Evolutionary conservation across 2,888 invertebrate genomes (phyloP), one percentile per base, ranked within the genome.

Genomic region (Acanthococcus lagerstroemiae): DNA sequence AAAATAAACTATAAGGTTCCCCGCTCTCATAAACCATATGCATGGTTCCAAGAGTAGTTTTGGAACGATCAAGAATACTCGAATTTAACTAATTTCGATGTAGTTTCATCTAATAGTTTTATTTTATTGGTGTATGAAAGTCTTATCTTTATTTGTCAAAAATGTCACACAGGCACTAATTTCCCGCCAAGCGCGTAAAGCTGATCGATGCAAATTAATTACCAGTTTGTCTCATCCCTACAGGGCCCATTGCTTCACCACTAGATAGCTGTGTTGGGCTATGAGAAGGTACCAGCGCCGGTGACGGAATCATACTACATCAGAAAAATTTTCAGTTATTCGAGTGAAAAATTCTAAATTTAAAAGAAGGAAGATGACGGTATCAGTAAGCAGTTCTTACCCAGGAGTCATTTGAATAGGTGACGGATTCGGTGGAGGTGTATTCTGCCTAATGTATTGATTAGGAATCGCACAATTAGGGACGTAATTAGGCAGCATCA

Each of bases 381-480:
- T 4, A 52, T 66, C 67, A 27, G 55, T 60, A 60, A 44, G 55
- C 52, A 21, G 66, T 65, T 67, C 46, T 65, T 66, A 67, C 58
- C 55, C 60, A 21, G 67, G 24, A 21, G 65, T 67, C 63, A 65
- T 60, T 46, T 60, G 55, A 19, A 63, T 67, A n/a, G 83, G 84
- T 54, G 86, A 85, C 7, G 85, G 84, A 0, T 85, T 87, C 0
- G 87, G 86, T 0, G 88, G 87, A 17, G 87, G 68, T 17, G 70
- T 86, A 72, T 88, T 89, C 74, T 88, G 90, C 0, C 86, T 79
- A 71, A 90, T 79, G 77, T 88, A 90, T 74, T 88, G 88, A 70
- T 80, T 82, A 3, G 88, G 88, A 0, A 84, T 84, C 0, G 85
- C 84, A 55, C 67, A 66, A 17, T 67, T 74, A 71, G 81, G 82